Evolutionary conservation across 2,888 invertebrate species (phyloP).

Genomic region (Eudasyphora cyanicolor): DNA sequence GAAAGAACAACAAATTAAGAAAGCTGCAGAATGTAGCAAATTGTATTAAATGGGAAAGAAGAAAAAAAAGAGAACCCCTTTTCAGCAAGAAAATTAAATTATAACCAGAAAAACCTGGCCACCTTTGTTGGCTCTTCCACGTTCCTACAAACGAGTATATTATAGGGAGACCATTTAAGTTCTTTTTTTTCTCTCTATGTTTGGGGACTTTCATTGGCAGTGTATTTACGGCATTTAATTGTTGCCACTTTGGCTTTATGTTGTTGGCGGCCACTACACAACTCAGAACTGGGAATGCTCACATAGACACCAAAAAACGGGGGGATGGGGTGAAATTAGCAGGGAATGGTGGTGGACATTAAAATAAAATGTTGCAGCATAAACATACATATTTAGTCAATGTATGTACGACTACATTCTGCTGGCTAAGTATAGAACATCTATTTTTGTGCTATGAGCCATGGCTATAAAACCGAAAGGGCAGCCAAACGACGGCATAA

Average conservation of each 20-base stretch:
- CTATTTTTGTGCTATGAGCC: slow-evolving; percentile 2
- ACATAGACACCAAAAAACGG: background rate
- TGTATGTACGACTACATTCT: background rate
- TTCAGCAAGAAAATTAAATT: background rate
- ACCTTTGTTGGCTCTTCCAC: background rate
- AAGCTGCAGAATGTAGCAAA: background rate
- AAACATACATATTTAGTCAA: background rate
- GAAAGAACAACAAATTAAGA: background rate
- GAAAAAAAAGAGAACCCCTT: background rate
- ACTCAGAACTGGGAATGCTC: background rate
- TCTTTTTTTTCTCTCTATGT: background rate
- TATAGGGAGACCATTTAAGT: no score
- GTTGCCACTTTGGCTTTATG: background rate
- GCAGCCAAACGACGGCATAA: background rate
- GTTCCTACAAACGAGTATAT: no score
- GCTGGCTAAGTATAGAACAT: slow-evolving; percentile 9
- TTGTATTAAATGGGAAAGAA: background rate
- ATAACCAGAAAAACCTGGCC: background rate
- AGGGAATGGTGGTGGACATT: background rate
- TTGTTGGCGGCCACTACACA: background rate
- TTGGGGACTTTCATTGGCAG: background rate
- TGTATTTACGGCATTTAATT: background rate
- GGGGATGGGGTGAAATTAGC: background rate
- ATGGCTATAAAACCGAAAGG: background rate
- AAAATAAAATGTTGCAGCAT: background rate